Conservation (phyloP, 1,140 invertebrate species). For the Philopotamus ludificatus region DNA sequence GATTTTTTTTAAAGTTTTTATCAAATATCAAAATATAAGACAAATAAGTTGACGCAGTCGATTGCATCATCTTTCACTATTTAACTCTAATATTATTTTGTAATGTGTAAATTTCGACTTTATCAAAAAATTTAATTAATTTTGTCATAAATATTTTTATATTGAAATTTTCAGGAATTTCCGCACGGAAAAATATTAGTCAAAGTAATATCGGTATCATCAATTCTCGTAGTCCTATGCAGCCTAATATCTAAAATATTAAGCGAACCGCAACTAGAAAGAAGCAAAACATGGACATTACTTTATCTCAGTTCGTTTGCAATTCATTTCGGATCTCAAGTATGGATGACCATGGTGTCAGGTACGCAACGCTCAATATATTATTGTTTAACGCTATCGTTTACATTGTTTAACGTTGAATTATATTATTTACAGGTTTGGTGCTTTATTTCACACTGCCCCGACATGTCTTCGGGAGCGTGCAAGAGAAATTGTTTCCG, state of each 20-base stretch:
- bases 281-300: constrained; percentile 50
- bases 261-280: neutral
- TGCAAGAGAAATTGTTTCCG: constrained; percentile 82
- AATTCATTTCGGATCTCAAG: constrained; percentile 76
- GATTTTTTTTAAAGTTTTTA: too few relatives aligned
- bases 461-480: constrained; percentile 77
- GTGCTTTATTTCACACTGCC: constrained; percentile 80
- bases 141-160: neutral
- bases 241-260: neutral
- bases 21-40: too few relatives aligned
- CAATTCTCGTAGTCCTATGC: neutral
- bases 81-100: neutral
- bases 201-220: neutral
- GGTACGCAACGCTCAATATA: constrained; percentile 54
- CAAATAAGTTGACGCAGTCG: too few relatives aligned
- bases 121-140: neutral
- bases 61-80: too few relatives aligned
- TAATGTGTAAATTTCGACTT: neutral
- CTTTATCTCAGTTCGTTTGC: constrained; percentile 73
- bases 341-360: constrained; percentile 88
- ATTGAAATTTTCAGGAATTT: neutral
- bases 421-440: constrained; percentile 61
- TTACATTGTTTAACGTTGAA: constrained; percentile 1
- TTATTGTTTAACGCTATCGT: neutral
- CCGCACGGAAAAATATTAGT: neutral